Evolutionary conservation across 2,888 invertebrate genomes (phyloP).

Genomic region (Plutella xylostella): DNA sequence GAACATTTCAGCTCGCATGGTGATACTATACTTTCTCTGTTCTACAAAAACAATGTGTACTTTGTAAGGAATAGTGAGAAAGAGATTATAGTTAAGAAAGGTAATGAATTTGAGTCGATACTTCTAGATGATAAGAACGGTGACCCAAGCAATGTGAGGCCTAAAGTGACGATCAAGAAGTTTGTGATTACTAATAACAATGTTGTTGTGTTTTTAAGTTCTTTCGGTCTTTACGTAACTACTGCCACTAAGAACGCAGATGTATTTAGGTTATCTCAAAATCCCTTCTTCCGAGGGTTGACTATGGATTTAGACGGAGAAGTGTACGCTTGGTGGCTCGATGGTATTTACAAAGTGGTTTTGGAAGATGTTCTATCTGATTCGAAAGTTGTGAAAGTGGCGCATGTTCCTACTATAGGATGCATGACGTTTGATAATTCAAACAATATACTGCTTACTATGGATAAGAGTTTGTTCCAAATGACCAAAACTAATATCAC

Average conservation of each 20-base stretch:
- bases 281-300: conserved; percentile 46
- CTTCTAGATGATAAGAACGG: conserved; percentile 21
- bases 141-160: too few relatives aligned
- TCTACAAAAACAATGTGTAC: conserved; percentile 42
- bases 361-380: conserved; percentile 30
- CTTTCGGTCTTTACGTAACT: conserved; percentile 32
- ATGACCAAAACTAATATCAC: conserved; percentile 20
- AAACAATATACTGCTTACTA: conserved; percentile 45
- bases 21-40: conserved; percentile 37
- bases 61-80: conserved; percentile 34
- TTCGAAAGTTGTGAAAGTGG: conserved; percentile 34
- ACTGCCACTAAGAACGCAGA: conserved; percentile 30
- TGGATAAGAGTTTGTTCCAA: conserved; percentile 32
- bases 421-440: conserved; percentile 46
- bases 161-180: conserved; percentile 30
- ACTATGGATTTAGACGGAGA: conserved; percentile 40
- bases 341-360: conserved; percentile 44
- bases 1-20: conserved; percentile 42
- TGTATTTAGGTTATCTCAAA: conserved; percentile 34
- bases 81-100: conserved; percentile 20
- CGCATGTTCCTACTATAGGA: conserved; percentile 34
- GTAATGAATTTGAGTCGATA: conserved; percentile 33
- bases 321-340: conserved; percentile 55
- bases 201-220: conserved; percentile 36
- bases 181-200: conserved; percentile 46